These are phyloP conservation scores for Arctopsyche grandis DNA, from an alignment of 1,140 invertebrate species.

Conservation along the genomic window DNA sequence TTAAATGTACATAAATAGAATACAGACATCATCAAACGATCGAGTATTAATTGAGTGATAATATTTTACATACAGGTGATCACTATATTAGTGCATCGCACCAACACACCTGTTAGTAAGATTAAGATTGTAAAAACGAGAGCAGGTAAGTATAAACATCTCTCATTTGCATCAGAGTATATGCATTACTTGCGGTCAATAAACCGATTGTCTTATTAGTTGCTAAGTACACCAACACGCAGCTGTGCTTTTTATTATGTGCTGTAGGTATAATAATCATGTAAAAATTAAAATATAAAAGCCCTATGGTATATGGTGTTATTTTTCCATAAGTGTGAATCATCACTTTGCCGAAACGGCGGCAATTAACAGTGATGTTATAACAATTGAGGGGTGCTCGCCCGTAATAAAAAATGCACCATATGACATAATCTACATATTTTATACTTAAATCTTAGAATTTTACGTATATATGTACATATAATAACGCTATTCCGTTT, in stretches of 20 bases:
- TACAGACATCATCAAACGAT: no score
- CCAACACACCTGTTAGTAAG: no score
- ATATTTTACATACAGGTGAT: no score
- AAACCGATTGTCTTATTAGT: no score
- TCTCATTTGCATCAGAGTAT: no score
- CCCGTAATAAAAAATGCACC: background rate
- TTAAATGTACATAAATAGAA: no score
- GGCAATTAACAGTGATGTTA: conserved; percentile 52
- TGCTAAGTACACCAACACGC: background rate
- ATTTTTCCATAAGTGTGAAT: conserved; percentile 51
- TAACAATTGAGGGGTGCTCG: conserved; percentile 41
- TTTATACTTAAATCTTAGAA: background rate
- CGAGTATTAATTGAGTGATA: no score
- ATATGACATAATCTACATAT: background rate
- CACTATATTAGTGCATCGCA: no score
- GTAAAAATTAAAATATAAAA: conserved; percentile 1
- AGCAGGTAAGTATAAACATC: no score
- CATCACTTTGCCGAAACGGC: conserved; percentile 49
- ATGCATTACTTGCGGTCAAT: no score
- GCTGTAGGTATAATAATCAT: background rate
- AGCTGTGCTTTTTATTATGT: background rate
- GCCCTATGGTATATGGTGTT: conserved; percentile 23
- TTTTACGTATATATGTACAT: background rate
- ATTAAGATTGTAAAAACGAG: no score
- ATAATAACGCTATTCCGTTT: no score